A percentile compares a stretch with the other conserved stretches of the same genome.
These are phyloP conservation scores for Amphipyra berbera DNA, from an alignment of 2,888 invertebrate species.

Conservation along the genomic window DNA sequence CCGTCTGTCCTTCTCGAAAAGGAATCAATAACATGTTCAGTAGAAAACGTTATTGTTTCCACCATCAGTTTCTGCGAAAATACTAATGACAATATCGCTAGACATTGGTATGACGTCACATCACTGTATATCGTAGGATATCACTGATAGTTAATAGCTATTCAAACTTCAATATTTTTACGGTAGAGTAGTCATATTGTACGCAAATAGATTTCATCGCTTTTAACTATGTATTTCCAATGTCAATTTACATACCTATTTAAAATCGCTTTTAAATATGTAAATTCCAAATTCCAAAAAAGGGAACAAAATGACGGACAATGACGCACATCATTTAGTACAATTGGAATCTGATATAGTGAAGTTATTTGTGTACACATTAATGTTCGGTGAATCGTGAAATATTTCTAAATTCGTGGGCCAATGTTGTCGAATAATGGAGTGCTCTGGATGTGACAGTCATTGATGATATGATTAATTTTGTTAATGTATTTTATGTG, in stretches of 20 bases:
- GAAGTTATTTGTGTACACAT: constrained; percentile 57
- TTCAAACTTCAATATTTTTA: constrained; percentile 21
- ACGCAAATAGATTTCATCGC: constrained; percentile 24
- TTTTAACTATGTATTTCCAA: background rate
- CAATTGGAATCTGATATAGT: constrained; percentile 60
- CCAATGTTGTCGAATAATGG: constrained; percentile 44
- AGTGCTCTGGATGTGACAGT: constrained; percentile 39
- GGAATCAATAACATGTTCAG: too few species aligned
- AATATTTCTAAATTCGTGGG: constrained; percentile 52
- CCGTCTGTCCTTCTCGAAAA: too few species aligned
- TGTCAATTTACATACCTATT: too few species aligned
- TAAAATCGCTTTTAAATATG: constrained; percentile 20
- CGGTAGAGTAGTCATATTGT: constrained; percentile 12
- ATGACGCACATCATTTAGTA: constrained; percentile 55
- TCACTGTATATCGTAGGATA: background rate
- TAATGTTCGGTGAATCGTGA: constrained; percentile 53
- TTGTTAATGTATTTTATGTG: constrained; percentile 37
- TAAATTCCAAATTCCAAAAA: constrained; percentile 29
- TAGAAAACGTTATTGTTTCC: background rate
- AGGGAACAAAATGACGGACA: constrained; percentile 58
- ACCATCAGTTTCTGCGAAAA: background rate
- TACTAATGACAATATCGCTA: background rate
- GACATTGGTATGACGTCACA: constrained; percentile 23
- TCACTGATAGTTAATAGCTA: constrained; percentile 32
- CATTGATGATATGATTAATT: constrained; percentile 48